Conservation (phyloP, 2,888 invertebrate genomes). For the Branchellion lobata region DNA sequence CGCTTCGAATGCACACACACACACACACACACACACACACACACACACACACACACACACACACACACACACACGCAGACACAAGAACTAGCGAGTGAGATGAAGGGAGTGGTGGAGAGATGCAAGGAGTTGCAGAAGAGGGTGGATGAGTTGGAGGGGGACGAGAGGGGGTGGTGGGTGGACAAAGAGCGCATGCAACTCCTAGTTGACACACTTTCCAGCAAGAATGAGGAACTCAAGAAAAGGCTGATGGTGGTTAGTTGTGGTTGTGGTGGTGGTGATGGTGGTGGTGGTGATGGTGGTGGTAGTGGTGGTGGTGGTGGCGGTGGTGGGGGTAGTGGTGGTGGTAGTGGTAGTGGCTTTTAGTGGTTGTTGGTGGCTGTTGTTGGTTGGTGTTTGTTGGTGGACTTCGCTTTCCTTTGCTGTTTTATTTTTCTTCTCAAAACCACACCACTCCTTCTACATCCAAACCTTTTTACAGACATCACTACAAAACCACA, state of each 20-base stretch:
- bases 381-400: background rate
- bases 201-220: slow-evolving; percentile 53
- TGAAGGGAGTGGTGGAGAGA: slow-evolving; percentile 52
- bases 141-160: slow-evolving; percentile 59
- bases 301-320: background rate
- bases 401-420: too few relatives aligned
- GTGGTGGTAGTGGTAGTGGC: background rate
- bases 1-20: too few relatives aligned
- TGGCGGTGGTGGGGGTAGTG: background rate
- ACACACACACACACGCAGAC: background rate
- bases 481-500: background rate
- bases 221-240: slow-evolving; percentile 33
- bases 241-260: slow-evolving; percentile 16
- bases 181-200: slow-evolving; percentile 54
- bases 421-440: background rate
- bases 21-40: background rate
- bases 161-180: slow-evolving; percentile 11
- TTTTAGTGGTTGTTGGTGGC: too few relatives aligned
- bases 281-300: background rate
- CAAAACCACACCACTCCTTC: too few relatives aligned
- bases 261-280: too few relatives aligned
- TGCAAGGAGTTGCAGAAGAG: slow-evolving; percentile 59
- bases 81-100: background rate
- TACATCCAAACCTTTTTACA: too few relatives aligned
- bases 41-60: background rate